phyloP scores from a whole-genome alignment of 2,797 vertebrate species.

The Enteromius anoplus region DNA sequence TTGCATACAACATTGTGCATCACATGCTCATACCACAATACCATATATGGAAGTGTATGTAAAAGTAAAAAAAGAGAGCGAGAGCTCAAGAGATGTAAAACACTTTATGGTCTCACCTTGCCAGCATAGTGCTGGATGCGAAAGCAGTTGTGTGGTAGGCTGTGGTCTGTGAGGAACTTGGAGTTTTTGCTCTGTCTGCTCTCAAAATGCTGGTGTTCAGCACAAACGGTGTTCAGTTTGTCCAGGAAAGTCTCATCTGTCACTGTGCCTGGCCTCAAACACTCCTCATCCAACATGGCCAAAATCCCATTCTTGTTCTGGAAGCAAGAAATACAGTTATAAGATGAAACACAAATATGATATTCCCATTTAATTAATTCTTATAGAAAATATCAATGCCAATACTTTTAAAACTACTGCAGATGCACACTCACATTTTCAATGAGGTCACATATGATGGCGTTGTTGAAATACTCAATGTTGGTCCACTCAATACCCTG shows the following conservation, averaged over 20 bases:
- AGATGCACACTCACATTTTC: slow-evolving; percentile 92
- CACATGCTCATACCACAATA: too few species aligned
- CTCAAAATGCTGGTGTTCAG: slow-evolving; percentile 96
- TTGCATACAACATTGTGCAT: neutral
- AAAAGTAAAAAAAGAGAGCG: neutral
- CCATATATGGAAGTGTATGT: neutral
- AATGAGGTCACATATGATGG: slow-evolving; percentile 96
- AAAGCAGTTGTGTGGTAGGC: slow-evolving; percentile 96
- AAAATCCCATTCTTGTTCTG: slow-evolving; percentile 96
- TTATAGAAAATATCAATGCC: neutral
- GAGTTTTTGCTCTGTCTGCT: slow-evolving; percentile 96
- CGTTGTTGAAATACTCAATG: slow-evolving; percentile 99
- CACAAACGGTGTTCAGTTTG: slow-evolving; percentile 95
- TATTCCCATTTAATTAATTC: neutral
- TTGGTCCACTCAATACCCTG: slow-evolving; percentile 99
- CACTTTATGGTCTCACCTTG: slow-evolving; percentile 80
- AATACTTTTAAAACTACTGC: neutral
- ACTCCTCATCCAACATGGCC: slow-evolving; percentile 98
- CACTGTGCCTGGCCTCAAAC: slow-evolving; percentile 92
- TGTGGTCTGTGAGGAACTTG: slow-evolving; percentile 93
- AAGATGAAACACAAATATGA: neutral
- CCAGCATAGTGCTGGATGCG: slow-evolving; percentile 98
- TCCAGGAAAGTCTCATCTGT: slow-evolving; percentile 96
- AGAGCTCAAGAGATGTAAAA: neutral
- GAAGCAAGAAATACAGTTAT: neutral